Conservation (phyloP, 2,113 vertebrate genomes). For the Syngnathus scovelli region DNA sequence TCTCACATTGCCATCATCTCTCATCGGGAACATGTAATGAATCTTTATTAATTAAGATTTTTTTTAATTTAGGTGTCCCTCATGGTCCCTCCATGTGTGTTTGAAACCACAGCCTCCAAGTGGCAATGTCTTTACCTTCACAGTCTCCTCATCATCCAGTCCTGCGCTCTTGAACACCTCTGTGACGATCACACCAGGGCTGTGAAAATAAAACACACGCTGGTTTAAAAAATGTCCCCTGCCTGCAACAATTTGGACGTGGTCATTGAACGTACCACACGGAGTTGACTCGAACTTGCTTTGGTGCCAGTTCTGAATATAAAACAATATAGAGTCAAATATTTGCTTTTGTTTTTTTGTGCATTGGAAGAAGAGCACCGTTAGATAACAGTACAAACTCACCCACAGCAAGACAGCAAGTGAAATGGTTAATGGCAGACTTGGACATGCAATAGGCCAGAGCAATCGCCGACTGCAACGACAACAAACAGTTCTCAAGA, state of each 20-base stretch:
- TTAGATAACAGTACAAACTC: constrained; percentile 19
- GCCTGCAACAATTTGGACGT: not conserved
- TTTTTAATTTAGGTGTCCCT: too few relatives aligned
- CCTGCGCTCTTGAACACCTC: constrained; percentile 74
- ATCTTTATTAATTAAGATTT: too few relatives aligned
- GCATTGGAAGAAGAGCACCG: not conserved
- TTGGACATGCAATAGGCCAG: constrained; percentile 79
- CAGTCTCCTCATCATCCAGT: constrained; percentile 66
- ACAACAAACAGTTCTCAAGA: not conserved
- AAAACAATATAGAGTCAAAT: not conserved
- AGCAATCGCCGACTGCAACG: constrained; percentile 69
- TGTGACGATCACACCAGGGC: constrained; percentile 76
- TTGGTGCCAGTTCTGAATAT: constrained; percentile 70
- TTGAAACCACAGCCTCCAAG: not conserved
- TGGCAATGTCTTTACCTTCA: constrained; percentile 52
- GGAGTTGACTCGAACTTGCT: constrained; percentile 76
- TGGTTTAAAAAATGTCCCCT: not conserved
- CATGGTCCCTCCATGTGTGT: too few relatives aligned
- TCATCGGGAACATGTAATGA: too few relatives aligned
- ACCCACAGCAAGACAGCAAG: constrained; percentile 73
- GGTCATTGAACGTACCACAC: constrained; percentile 47
- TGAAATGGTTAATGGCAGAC: constrained; percentile 77
- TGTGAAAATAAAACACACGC: constrained; percentile 18
- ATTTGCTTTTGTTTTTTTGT: not conserved
- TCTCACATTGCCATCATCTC: too few relatives aligned